Conservation (phyloP, 2,113 vertebrate genomes). For the Nycticryphes semicollaris region DNA sequence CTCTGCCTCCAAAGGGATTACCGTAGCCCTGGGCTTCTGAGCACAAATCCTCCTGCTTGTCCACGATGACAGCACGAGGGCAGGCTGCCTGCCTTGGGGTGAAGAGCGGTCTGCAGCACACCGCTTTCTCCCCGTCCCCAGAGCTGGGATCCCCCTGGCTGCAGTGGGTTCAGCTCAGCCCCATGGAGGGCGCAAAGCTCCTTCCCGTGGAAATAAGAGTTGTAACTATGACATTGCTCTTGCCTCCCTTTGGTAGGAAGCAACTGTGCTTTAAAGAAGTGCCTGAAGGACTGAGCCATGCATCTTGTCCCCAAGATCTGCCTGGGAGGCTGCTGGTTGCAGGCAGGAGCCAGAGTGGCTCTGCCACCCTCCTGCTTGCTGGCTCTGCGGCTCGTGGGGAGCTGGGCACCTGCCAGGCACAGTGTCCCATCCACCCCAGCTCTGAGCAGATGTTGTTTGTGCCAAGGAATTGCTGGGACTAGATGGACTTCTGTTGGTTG, state of each 20-base stretch:
- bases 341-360: not conserved
- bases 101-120: not conserved
- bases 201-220: not conserved
- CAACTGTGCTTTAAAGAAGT: not conserved
- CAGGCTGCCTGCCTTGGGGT: slow-evolving; percentile 7
- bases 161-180: not conserved
- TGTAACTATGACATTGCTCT: not conserved
- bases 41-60: slow-evolving; percentile 46
- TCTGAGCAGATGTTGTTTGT: not conserved
- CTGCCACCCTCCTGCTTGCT: not conserved
- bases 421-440: not conserved
- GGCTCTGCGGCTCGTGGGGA: not conserved
- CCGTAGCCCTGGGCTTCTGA: slow-evolving; percentile 4
- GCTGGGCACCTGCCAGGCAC: not conserved
- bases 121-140: not conserved
- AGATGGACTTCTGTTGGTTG: not conserved
- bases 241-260: not conserved
- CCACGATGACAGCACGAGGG: not conserved
- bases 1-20: slow-evolving; percentile 60
- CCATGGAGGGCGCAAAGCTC: not conserved
- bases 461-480: not conserved
- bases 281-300: not conserved
- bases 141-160: not conserved
- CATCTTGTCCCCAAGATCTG: not conserved
- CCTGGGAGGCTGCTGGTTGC: not conserved